Evolutionary conservation across 1,140 invertebrate species (phyloP), one percentile per base, ranked within the genome.

Genomic region (Subanguina moxae): DNA sequence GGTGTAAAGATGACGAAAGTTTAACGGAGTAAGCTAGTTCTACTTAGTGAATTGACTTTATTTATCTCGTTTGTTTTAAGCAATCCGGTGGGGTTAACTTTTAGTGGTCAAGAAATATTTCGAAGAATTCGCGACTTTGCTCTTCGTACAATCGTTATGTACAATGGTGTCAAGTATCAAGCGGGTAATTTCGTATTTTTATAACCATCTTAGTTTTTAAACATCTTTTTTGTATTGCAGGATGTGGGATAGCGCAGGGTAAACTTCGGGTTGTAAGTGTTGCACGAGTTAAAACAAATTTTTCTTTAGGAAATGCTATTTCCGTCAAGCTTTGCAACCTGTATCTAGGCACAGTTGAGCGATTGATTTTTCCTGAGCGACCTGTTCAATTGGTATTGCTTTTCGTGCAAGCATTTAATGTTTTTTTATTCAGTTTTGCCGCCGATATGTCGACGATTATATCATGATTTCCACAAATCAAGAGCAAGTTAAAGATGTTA

Each of bases 371-470:
- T 71, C 67, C 71, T 17, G 27, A 68, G 38, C 38, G 25, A 45
- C 71, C 69, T 30, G 0, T 13, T 42, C 58, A 52, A 46, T 21
- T 69, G 32, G 32, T 38, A 38, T 38, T 38, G 3, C 11, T 38
- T 38, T 3, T 38, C 32, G 11, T n/a, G n/a, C n/a, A n/a, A n/a
- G n/a, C n/a, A n/a, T n/a, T n/a, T n/a, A n/a, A n/a, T n/a, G n/a
- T n/a, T n/a, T 38, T 38, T 38, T 11, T 38, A 38, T 38, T 38
- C 3, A 38, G 28, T 72, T 72, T n/a, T 69, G 67, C 19, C 25
- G 38, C 21, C 67, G 67, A 19, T 69, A 69, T 71, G 48, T 69
- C 19, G 67, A 69, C 43, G 67, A 69, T 32, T 69, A 69, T 43
- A 19, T 69, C n/a, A 62, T 69, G 45, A 48, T 61, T 17, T 27